Conservation (phyloP, 2,888 invertebrate genomes). For the Drosophila cracens region DNA sequence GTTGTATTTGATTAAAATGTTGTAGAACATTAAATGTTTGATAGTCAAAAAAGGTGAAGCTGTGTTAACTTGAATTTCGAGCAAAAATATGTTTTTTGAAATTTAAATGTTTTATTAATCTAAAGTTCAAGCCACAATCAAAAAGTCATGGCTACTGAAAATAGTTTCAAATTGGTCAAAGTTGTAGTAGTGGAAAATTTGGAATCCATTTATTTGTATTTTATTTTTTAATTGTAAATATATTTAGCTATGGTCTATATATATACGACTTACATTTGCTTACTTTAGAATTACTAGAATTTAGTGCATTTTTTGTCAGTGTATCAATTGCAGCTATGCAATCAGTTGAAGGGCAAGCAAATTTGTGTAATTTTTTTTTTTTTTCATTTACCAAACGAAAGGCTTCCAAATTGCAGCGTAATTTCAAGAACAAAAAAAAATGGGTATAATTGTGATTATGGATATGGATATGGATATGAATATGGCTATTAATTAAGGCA, state of each 20-base stretch:
- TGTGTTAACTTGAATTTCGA: neutral
- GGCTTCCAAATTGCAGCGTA: constrained; percentile 49
- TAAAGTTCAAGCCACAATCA: neutral
- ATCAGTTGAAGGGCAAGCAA: constrained; percentile 55
- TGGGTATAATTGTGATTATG: constrained; percentile 11
- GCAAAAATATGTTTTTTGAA: neutral
- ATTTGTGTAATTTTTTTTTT: neutral
- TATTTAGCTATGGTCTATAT: neutral
- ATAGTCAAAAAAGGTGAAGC: neutral
- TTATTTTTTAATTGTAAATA: neutral
- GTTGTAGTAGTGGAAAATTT: neutral
- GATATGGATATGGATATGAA: constrained; percentile 36
- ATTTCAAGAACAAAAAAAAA: constrained; percentile 40
- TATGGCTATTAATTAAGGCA: constrained; percentile 65
- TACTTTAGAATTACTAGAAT: too few relatives aligned
- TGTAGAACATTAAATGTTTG: neutral
- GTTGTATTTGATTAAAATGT: too few relatives aligned
- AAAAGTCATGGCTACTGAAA: neutral
- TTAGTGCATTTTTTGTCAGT: neutral
- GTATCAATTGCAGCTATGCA: constrained; percentile 9
- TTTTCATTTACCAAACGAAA: constrained; percentile 51
- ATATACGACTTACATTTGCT: neutral
- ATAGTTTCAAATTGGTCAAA: neutral
- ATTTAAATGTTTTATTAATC: neutral
- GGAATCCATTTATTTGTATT: neutral